Percentiles rank a stretch among this genome's conserved stretches.
These are phyloP conservation scores for Enteromius anoplus DNA, from an alignment of 2,797 vertebrate species.

Conservation along the genomic window DNA sequence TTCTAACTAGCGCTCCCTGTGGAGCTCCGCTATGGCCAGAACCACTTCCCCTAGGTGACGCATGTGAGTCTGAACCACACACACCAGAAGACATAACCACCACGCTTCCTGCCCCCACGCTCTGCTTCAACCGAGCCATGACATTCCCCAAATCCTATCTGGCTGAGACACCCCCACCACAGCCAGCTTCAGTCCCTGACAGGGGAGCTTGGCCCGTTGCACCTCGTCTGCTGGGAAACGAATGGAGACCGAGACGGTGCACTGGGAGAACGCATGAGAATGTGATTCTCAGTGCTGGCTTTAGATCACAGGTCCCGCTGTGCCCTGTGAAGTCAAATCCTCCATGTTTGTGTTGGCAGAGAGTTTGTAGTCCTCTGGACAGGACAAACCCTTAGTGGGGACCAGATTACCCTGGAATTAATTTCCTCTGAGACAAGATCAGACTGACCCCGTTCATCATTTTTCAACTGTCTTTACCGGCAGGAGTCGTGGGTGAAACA, in stretches of 20 bases:
- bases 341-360: constrained; percentile 73
- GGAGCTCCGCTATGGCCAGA: constrained; percentile 43
- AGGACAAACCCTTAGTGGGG: constrained; percentile 62
- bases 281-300: constrained; percentile 63
- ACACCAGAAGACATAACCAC: constrained; percentile 36
- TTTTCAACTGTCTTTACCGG: constrained; percentile 39
- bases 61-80: constrained; percentile 25
- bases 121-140: constrained; percentile 52
- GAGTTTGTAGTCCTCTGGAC: constrained; percentile 57
- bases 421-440: constrained; percentile 60
- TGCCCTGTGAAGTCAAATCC: constrained; percentile 65
- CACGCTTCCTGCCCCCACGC: constrained; percentile 51
- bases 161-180: constrained; percentile 18
- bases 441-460: constrained; percentile 28
- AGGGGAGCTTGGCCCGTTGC: constrained; percentile 34
- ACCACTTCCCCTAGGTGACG: constrained; percentile 49
- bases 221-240: constrained; percentile 41
- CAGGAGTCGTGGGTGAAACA: background rate
- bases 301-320: constrained; percentile 67
- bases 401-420: constrained; percentile 64
- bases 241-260: constrained; percentile 51
- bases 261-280: constrained; percentile 61
- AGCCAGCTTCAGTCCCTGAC: constrained; percentile 21
- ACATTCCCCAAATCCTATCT: constrained; percentile 55
- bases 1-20: constrained; percentile 62